Conservation (phyloP, 2,888 invertebrate genomes). For the Apodemia mormo region DNA sequence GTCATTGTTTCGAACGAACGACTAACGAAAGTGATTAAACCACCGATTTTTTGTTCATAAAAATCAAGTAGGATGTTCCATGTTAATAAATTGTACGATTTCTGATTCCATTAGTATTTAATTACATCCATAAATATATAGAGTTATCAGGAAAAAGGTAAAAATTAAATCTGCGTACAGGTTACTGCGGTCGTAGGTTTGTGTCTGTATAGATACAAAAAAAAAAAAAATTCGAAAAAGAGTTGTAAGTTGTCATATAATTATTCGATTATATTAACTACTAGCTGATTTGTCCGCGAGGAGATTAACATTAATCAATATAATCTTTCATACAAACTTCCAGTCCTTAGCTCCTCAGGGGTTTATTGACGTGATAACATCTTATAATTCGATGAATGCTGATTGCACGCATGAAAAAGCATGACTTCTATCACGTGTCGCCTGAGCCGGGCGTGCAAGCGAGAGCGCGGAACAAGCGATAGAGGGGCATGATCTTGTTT, state of each 20-base stretch:
- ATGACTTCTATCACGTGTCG: too few relatives aligned
- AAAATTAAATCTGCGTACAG: background rate
- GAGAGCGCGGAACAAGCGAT: too few relatives aligned
- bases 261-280: too few relatives aligned
- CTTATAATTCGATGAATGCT: too few relatives aligned
- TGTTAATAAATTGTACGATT: constrained; percentile 9
- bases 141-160: background rate
- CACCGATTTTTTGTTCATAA: constrained; percentile 1
- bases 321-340: too few relatives aligned
- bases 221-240: background rate
- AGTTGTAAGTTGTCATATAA: background rate
- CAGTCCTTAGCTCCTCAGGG: too few relatives aligned
- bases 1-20: constrained; percentile 28
- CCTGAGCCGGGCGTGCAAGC: too few relatives aligned
- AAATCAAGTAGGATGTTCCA: constrained; percentile 1
- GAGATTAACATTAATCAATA: too few relatives aligned
- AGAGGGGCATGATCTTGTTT: too few relatives aligned
- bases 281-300: too few relatives aligned
- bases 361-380: too few relatives aligned
- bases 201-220: background rate
- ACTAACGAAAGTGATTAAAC: constrained; percentile 22
- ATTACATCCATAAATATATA: background rate
- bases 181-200: background rate
- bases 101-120: constrained; percentile 13
- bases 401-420: too few relatives aligned